phyloP scores from a whole-genome alignment of 2,888 invertebrate genomes.

The Euplexia lucipara region DNA sequence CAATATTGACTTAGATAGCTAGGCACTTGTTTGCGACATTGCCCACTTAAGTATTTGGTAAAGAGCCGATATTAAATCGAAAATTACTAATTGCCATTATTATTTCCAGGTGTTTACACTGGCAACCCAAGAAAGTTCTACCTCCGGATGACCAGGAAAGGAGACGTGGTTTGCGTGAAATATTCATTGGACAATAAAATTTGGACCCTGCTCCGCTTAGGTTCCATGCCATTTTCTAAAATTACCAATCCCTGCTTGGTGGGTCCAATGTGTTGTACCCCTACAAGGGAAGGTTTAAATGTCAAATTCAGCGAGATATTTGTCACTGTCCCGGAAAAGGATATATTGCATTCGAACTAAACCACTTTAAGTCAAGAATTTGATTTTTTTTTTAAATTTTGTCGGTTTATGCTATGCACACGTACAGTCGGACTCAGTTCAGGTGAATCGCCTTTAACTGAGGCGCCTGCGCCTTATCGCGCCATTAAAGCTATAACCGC shows the following conservation, averaged over 20 bases:
- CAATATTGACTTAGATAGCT: too few species aligned
- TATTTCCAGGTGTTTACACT: constrained; percentile 76
- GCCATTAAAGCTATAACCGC: too few species aligned
- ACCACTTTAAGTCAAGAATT: background rate
- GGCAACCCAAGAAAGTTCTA: constrained; percentile 82
- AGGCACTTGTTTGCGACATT: too few species aligned
- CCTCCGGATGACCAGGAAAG: constrained; percentile 76
- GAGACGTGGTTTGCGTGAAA: constrained; percentile 78
- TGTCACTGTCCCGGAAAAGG: constrained; percentile 71
- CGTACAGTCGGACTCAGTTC: too few species aligned
- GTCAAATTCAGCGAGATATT: constrained; percentile 76
- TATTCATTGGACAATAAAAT: constrained; percentile 77
- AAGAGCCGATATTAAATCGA: too few species aligned
- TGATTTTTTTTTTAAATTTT: background rate
- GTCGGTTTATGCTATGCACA: too few species aligned
- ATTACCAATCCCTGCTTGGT: constrained; percentile 70
- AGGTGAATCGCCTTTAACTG: too few species aligned
- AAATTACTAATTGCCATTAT: constrained; percentile 3
- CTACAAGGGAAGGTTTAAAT: constrained; percentile 74
- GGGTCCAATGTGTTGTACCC: constrained; percentile 81
- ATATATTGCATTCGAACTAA: constrained; percentile 81
- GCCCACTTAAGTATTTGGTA: too few species aligned
- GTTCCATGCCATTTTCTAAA: constrained; percentile 69
- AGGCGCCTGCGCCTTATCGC: too few species aligned
- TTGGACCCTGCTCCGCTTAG: constrained; percentile 79